phyloP scores from a whole-genome alignment of 2,888 invertebrate species.

The Halocaridina rubra region DNA sequence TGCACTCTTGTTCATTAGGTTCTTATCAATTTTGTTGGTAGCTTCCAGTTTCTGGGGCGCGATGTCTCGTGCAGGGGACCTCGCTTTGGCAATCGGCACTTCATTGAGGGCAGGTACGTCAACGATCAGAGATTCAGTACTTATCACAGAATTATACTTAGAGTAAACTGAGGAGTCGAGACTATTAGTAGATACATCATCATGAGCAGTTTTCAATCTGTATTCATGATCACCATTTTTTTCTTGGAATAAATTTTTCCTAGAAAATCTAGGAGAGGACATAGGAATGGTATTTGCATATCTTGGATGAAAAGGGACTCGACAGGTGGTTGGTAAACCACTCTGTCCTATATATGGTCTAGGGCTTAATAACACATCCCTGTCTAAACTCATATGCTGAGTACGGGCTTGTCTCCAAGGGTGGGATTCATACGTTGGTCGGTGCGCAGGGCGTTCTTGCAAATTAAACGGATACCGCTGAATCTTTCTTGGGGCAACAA shows the following conservation, averaged over 20 bases:
- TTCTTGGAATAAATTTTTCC: not conserved
- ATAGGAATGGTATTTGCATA: slow-evolving; percentile 5
- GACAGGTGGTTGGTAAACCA: not conserved
- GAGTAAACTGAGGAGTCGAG: not conserved
- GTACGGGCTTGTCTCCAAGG: not conserved
- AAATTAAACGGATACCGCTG: slow-evolving; percentile 16
- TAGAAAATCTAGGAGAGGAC: slow-evolving; percentile 12
- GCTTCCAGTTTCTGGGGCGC: not conserved
- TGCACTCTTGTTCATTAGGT: not conserved
- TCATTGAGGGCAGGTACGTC: not conserved
- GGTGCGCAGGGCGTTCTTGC: not conserved
- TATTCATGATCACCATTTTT: not conserved
- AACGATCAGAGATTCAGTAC: not conserved
- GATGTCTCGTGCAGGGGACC: not conserved
- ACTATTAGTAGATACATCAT: not conserved
- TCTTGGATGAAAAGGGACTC: not conserved
- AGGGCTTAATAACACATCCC: not conserved
- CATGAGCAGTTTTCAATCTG: not conserved
- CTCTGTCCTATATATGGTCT: not conserved
- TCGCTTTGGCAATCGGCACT: not conserved
- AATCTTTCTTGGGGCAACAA: slow-evolving; percentile 7
- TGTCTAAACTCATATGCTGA: not conserved
- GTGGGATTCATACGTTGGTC: not conserved
- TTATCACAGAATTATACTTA: slow-evolving; percentile 2
- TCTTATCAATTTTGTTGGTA: not conserved